Base-by-base conservation (phyloP, 2,797 vertebrate species). In the Silurus aristotelis region DNA sequence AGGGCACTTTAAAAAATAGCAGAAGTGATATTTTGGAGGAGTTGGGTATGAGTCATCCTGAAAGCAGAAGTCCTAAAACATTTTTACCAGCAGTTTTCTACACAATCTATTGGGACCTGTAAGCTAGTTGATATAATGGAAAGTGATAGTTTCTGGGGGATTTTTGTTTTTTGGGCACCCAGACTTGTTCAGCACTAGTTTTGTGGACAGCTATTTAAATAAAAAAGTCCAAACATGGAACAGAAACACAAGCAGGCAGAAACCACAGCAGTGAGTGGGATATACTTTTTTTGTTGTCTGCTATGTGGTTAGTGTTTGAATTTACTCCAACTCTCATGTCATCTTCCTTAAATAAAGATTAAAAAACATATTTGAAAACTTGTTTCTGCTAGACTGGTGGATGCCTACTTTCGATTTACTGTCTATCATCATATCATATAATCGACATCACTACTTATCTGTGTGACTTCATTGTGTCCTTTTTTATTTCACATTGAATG, bases 41-140 rank as follows among this genome's bases (percentile, higher is more conserved):
- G 63, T 87, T 85, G 82, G 78, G 6, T 46, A 15, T 89, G 89
- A 87, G 84, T 92, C 90, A 91, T 87, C 20, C 12, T 10, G 89
- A 92, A 91, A 91, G 90, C 85, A 92, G 91, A 92, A 92, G 90
- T 91, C 22, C 77, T 83, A 55, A 87, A 38, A 75, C 71, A 9
- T 10, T 84, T 83, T 87, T 79, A 70, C 82, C 52, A 86, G 86
- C 76, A 80, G 70, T 86, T 88, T 88, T 83, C 87, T 81, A 81
- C 25, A 71, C 27, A 58, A 2, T 63, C 20, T 60, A 70, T 77
- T 17, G 55, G 27, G 20, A 61, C 63, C 55, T 52, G 43, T 81
- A 81, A 68, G 9, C 60, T 76, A 3, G 25, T 77, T 83, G 52
- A 70, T 79, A 82, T 82, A 63, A 84, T 63, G 72, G 83, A 87